phyloP scores from a whole-genome alignment of 2,113 vertebrate species.

The Theristicus caerulescens region DNA sequence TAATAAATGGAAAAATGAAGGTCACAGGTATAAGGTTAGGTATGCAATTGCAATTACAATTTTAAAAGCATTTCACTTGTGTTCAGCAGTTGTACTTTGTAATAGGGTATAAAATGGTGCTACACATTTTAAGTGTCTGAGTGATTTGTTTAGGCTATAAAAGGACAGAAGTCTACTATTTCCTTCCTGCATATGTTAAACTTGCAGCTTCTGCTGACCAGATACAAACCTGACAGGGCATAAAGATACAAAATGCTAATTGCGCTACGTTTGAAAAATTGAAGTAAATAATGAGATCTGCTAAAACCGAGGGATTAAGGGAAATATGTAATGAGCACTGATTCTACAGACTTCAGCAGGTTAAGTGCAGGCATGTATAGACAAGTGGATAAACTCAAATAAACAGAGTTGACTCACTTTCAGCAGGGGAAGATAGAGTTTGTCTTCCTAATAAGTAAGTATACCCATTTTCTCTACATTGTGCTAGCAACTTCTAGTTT shows the following conservation, averaged over 20 bases:
- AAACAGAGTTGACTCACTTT: neutral
- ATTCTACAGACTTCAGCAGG: neutral
- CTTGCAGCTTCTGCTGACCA: neutral
- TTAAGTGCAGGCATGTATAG: neutral
- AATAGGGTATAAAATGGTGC: neutral
- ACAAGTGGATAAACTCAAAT: neutral
- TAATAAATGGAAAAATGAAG: neutral
- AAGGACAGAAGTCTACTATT: neutral
- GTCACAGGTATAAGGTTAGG: neutral
- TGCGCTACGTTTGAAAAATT: neutral
- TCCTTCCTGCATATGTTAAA: neutral
- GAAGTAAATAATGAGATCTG: neutral
- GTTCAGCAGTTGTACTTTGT: neutral
- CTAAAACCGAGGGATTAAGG: neutral
- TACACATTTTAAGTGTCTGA: constrained; percentile 17
- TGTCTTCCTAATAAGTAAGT: neutral
- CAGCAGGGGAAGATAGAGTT: neutral
- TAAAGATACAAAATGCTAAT: neutral
- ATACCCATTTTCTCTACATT: neutral
- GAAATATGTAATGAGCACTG: neutral
- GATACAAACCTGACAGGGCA: neutral
- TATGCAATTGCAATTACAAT: neutral
- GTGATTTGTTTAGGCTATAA: constrained; percentile 44
- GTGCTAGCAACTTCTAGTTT: neutral
- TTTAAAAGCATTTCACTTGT: neutral